These are phyloP conservation scores for Drosophila sechellia DNA, from an alignment of 1,140 invertebrate genomes.

Conservation along the genomic window DNA sequence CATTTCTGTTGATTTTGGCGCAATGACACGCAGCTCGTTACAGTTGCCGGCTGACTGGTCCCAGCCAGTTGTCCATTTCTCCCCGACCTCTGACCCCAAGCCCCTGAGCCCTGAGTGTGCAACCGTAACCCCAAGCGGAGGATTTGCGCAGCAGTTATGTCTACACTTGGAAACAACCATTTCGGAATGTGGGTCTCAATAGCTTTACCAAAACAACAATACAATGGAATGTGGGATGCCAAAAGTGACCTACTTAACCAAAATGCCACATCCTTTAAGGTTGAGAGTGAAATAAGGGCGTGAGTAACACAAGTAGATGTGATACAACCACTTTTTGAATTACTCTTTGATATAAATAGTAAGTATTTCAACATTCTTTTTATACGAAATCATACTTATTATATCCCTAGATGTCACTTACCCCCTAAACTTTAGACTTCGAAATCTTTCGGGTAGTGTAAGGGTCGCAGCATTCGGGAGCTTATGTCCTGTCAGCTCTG, in stretches of 20 bases:
- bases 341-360: no score
- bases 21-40: slow-evolving; percentile 79
- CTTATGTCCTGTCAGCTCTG: slow-evolving; percentile 34
- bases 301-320: no score
- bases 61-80: slow-evolving; percentile 24
- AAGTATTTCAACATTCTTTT: not conserved
- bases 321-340: no score
- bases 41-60: slow-evolving; percentile 49
- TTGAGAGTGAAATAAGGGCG: not conserved
- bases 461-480: not conserved
- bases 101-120: not conserved
- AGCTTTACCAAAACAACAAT: not conserved
- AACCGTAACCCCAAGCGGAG: not conserved
- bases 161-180: slow-evolving; percentile 13
- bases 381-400: not conserved
- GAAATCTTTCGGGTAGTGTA: slow-evolving; percentile 6
- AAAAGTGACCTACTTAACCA: not conserved
- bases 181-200: not conserved
- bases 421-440: not conserved
- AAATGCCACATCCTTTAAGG: not conserved
- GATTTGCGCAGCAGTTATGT: slow-evolving; percentile 38
- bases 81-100: slow-evolving; percentile 12
- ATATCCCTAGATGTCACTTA: not conserved
- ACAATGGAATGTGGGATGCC: not conserved
- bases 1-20: slow-evolving; percentile 80